These are phyloP conservation scores for Parazoanthus atlanticus DNA, from an alignment of 92 coral and sea anemone species.

Conservation along the genomic window DNA sequence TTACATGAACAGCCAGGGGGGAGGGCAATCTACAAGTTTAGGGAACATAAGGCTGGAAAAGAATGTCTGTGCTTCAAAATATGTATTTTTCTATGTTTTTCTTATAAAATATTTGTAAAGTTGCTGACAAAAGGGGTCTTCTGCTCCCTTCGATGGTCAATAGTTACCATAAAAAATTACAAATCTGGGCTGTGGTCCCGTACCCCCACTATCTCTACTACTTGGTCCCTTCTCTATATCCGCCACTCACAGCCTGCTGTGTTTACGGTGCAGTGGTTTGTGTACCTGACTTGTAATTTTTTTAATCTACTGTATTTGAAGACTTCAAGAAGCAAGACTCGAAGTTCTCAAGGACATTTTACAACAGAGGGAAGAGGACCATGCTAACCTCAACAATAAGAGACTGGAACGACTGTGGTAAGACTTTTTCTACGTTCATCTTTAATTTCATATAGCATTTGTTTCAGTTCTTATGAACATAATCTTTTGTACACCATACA, in stretches of 20 bases:
- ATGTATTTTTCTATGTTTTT: no score
- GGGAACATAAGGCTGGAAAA: no score
- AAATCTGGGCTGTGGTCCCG: no score
- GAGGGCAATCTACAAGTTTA: no score
- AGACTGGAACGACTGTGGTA: conserved; percentile 93
- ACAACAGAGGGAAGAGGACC: conserved; percentile 94
- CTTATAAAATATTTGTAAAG: no score
- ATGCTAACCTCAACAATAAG: conserved; percentile 86
- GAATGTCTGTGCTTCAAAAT: no score
- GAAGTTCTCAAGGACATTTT: conserved; percentile 88
- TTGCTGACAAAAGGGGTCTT: no score
- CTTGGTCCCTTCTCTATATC: no score
- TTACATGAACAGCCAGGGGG: neutral
- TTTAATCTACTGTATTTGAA: conserved; percentile 13
- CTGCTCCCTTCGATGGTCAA: no score
- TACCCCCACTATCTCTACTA: no score
- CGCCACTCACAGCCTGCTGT: neutral
- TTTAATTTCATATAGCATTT: neutral
- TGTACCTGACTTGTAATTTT: neutral
- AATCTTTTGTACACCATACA: neutral
- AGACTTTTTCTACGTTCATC: conserved; percentile 17
- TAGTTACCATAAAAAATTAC: no score
- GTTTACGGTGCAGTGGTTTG: neutral
- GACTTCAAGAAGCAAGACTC: conserved; percentile 94
- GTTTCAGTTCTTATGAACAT: neutral